Conservation (phyloP, 2,888 invertebrate genomes). For the Schizaphis graminum region DNA sequence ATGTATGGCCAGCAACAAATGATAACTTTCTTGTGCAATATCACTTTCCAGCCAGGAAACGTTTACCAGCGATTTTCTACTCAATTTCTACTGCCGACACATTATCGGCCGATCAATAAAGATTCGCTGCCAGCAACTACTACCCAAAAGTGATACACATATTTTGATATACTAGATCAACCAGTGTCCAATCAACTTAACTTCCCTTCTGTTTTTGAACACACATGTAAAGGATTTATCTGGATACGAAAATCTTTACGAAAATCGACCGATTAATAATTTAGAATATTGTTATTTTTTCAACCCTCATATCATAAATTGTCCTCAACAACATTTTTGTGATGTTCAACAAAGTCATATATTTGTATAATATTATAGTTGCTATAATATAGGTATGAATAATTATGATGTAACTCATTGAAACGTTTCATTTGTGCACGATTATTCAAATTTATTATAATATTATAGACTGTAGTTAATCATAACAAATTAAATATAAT, state of each 20-base stretch:
- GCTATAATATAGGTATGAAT: neutral
- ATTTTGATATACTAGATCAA: neutral
- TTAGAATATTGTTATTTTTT: neutral
- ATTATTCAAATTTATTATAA: neutral
- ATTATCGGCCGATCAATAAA: neutral
- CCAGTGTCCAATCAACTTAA: neutral
- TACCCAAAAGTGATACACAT: neutral
- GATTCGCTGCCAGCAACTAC: neutral
- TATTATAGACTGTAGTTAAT: neutral
- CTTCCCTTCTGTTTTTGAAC: neutral
- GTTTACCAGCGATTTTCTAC: neutral
- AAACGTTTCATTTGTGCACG: neutral
- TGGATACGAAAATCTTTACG: neutral
- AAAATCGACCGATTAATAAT: neutral
- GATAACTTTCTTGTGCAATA: neutral
- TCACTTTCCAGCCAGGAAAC: neutral
- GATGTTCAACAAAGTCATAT: neutral
- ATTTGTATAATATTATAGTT: neutral
- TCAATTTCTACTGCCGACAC: neutral
- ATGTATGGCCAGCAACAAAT: neutral
- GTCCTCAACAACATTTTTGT: neutral
- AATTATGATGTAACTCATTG: neutral
- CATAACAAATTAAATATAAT: no score
- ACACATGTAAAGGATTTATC: neutral
- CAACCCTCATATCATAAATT: neutral